Evolutionary conservation across 2,113 vertebrate species (phyloP).

Genomic region (Tursiops truncatus): DNA sequence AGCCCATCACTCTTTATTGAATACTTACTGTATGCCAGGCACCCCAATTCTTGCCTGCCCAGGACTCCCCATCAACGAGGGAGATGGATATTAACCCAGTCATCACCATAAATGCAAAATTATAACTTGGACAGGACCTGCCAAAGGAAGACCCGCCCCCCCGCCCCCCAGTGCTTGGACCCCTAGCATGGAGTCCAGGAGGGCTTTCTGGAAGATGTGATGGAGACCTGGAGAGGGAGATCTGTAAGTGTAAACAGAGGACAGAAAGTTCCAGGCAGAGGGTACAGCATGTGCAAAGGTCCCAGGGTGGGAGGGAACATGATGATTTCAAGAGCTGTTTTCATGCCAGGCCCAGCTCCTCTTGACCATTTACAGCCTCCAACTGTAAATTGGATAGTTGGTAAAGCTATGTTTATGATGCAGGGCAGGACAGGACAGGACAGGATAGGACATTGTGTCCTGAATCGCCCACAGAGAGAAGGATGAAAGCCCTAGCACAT

Average conservation of each 20-base stretch:
- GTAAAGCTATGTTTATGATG: not conserved
- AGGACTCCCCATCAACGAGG: not conserved
- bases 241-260: not conserved
- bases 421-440: not conserved
- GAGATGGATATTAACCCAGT: not conserved
- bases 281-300: not conserved
- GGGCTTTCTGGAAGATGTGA: not conserved
- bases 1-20: not conserved
- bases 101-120: not conserved
- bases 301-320: not conserved
- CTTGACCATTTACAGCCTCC: not conserved
- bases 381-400: not conserved
- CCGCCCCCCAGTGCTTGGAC: not conserved
- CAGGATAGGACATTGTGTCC: not conserved
- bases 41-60: not conserved
- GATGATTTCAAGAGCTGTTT: not conserved
- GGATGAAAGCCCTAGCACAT: not conserved
- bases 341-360: not conserved
- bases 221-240: not conserved
- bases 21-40: not conserved
- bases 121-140: not conserved
- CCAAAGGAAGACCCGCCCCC: not conserved
- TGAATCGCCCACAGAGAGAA: not conserved
- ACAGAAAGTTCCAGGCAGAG: not conserved
- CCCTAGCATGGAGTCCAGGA: not conserved